These are phyloP conservation scores for Propithecus coquereli DNA, from an alignment of 2,113 vertebrate species.

Conservation along the genomic window DNA sequence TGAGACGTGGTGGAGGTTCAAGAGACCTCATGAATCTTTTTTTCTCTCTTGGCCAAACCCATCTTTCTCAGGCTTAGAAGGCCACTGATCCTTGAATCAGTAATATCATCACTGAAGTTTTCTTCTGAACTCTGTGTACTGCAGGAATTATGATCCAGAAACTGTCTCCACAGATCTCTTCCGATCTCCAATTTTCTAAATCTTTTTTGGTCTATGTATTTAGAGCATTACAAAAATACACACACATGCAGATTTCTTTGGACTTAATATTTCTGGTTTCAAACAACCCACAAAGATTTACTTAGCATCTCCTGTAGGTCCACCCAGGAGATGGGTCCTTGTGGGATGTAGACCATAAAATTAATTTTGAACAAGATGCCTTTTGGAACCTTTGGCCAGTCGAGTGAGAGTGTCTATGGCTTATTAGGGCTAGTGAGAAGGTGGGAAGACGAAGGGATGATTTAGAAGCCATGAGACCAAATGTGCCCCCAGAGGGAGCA, in stretches of 20 bases:
- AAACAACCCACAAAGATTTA: background rate
- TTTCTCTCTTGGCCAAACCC: background rate
- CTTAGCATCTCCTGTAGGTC: background rate
- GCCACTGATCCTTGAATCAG: background rate
- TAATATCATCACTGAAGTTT: background rate
- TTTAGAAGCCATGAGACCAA: background rate
- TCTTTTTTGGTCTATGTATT: background rate
- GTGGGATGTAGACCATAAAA: background rate
- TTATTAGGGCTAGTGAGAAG: background rate
- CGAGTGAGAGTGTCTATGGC: background rate
- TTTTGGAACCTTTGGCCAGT: background rate
- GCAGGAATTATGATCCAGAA: background rate
- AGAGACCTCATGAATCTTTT: background rate
- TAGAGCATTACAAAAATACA: background rate
- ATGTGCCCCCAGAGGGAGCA: background rate
- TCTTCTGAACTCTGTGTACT: background rate
- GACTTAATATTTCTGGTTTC: conserved; percentile 9
- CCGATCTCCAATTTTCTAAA: background rate
- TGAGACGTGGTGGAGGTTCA: conserved; percentile 43
- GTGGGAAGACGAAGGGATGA: background rate
- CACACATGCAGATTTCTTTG: background rate
- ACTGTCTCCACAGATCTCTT: background rate
- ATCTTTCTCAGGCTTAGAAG: conserved; percentile 30
- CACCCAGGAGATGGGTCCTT: background rate
- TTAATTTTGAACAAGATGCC: background rate